phyloP scores from a whole-genome alignment of 2,888 invertebrate genomes.

The Tromatobia lineatoria region DNA sequence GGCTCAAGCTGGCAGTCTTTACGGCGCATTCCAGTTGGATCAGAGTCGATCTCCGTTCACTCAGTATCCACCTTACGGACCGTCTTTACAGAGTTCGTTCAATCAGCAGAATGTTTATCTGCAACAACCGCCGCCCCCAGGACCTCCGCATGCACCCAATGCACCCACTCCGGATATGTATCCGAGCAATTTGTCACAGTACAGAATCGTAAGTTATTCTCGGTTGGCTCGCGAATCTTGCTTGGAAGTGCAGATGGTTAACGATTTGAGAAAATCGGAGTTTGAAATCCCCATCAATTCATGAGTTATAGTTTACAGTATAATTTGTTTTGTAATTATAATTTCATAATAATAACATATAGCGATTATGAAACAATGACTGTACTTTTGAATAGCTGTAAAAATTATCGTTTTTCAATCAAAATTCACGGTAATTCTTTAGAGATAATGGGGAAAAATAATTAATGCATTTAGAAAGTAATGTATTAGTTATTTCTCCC shows the following conservation, averaged over 20 bases:
- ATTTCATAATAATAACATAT: too few species aligned
- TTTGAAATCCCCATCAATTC: too few species aligned
- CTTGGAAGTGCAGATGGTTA: neutral
- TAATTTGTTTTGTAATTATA: too few species aligned
- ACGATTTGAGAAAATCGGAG: neutral
- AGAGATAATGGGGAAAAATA: too few species aligned
- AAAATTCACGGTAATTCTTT: too few species aligned
- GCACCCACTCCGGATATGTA: slow-evolving; percentile 90
- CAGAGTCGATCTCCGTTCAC: slow-evolving; percentile 93
- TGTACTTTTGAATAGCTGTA: too few species aligned
- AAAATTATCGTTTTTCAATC: too few species aligned
- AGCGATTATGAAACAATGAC: too few species aligned
- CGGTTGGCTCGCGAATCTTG: neutral
- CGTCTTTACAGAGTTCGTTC: slow-evolving; percentile 86
- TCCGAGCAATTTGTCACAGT: slow-evolving; percentile 88
- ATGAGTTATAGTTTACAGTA: too few species aligned
- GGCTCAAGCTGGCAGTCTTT: slow-evolving; percentile 90
- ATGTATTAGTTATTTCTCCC: too few species aligned
- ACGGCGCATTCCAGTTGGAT: slow-evolving; percentile 93
- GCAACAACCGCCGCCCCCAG: slow-evolving; percentile 86
- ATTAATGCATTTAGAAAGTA: too few species aligned
- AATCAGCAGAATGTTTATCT: slow-evolving; percentile 86
- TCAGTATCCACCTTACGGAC: slow-evolving; percentile 91
- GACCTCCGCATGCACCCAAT: slow-evolving; percentile 87
- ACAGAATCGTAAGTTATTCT: slow-evolving; percentile 85